Base-by-base conservation (phyloP, 2,797 vertebrate species). In the Anisognathus igniventris region DNA sequence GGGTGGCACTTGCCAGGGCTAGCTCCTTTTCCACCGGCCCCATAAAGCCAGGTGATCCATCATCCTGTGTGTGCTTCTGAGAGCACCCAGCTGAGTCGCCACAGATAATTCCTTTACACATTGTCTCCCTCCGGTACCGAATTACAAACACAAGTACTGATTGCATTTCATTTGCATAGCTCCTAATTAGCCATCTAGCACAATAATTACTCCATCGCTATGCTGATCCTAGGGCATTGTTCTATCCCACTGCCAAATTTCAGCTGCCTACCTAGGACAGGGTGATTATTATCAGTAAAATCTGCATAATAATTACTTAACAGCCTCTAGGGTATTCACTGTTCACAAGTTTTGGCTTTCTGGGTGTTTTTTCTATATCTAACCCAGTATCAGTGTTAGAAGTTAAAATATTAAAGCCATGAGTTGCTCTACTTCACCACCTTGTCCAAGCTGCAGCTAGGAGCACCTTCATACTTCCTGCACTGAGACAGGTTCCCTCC, bases 251-350 rank as follows among this genome's bases (percentile, higher is more conserved):
- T 62, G 86, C 77, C 88, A 95, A 68, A 89, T 76, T 70, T 77
- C 48, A 87, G 37, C 74, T 81, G 64, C 28, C 33, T 40, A 80
- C 77, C 78, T 77, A 83, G 57, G 82, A 89, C 58, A 71, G 20
- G 42, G 27, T 65, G 62, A 93, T 72, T 24, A 31, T 62, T 94
- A 94, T 83, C 86, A 65, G 58, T 60, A 58, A 89, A 78, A 91
- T 80, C 39, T 90, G 75, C 54, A 62, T 92, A 76, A 93, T 68
- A 86, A 92, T 92, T 90, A 93, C 77, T 91, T 83, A 71, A 68
- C 45, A 92, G 65, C 54, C 81, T 89, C 61, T n/a, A 89, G 57
- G 54, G 35, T 58, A 95, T 84, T 81, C 33, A 22, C 67, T 60
- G 23, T 79, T 92, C 13, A 35, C 14, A 35, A 57, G 65, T 51